Conservation (phyloP, 1,140 invertebrate genomes). For the Ctenoplectra terminalis region DNA sequence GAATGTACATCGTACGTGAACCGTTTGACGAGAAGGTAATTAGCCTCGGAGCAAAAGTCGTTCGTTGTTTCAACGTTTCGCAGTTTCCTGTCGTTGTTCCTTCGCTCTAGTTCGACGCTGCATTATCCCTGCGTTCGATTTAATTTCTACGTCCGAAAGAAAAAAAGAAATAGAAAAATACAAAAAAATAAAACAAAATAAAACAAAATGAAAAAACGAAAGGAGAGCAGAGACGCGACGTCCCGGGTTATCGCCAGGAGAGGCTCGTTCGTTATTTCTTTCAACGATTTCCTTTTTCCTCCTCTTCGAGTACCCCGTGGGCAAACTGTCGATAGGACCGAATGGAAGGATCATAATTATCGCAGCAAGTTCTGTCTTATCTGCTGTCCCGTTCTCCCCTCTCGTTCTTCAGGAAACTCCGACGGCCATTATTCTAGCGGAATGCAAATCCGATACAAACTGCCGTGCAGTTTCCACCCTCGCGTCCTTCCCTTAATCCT, state of each 20-base stretch:
- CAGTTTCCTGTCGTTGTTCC: slow-evolving; percentile 37
- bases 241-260: neutral
- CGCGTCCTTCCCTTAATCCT: slow-evolving; percentile 52
- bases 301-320: neutral
- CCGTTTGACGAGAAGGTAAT: slow-evolving; percentile 58
- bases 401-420: slow-evolving; percentile 48
- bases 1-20: slow-evolving; percentile 35
- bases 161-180: no score
- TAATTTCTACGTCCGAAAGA: neutral
- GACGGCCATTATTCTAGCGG: slow-evolving; percentile 57
- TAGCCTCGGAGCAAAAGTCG: slow-evolving; percentile 38
- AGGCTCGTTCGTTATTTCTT: slow-evolving; percentile 21
- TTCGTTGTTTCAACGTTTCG: slow-evolving; percentile 12
- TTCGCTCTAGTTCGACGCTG: slow-evolving; percentile 7
- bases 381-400: slow-evolving; percentile 13
- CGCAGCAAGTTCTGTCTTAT: slow-evolving; percentile 48
- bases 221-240: neutral
- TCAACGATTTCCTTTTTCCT: neutral
- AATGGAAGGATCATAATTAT: slow-evolving; percentile 63
- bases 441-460: slow-evolving; percentile 72
- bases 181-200: neutral
- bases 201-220: neutral
- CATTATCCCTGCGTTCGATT: slow-evolving; percentile 13
- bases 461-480: slow-evolving; percentile 59
- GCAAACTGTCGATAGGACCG: slow-evolving; percentile 40